A percentile compares a stretch with the other conserved stretches of the same genome.
Evolutionary conservation across 2,797 vertebrate genomes (phyloP).

Genomic region (Brachyrhaphis roseni): DNA sequence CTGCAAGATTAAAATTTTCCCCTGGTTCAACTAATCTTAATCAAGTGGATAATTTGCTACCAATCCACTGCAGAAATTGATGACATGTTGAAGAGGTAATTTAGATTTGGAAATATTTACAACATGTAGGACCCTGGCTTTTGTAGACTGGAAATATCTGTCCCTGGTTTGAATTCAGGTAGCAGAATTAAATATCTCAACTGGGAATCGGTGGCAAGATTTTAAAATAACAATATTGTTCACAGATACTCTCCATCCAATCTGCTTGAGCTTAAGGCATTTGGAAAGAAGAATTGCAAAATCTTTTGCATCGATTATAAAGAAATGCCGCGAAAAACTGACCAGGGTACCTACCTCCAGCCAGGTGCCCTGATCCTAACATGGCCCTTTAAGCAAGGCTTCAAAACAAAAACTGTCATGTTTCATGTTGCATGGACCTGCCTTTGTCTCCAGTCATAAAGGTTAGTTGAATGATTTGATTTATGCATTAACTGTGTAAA

Average conservation of each 20-base stretch:
- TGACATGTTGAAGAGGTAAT: background rate
- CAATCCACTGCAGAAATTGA: background rate
- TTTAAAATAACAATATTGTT: background rate
- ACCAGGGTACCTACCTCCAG: background rate
- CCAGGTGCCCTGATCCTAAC: background rate
- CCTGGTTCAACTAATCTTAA: background rate
- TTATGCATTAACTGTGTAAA: background rate
- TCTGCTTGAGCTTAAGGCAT: background rate
- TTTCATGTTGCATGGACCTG: background rate
- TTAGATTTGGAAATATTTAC: background rate
- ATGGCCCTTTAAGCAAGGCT: background rate
- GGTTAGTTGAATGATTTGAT: background rate
- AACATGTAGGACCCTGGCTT: background rate
- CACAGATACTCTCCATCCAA: background rate
- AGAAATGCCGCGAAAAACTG: background rate
- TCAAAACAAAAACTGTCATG: background rate
- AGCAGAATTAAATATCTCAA: background rate
- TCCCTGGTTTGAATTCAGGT: background rate
- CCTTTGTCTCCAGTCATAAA: background rate
- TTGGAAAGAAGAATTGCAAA: background rate
- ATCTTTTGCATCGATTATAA: background rate
- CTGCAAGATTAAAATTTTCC: background rate
- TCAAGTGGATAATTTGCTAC: background rate
- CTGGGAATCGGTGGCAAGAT: background rate
- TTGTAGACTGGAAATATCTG: background rate